Base-by-base conservation (phyloP, 2,888 invertebrate species). In the Scaptomyza reducta region DNA sequence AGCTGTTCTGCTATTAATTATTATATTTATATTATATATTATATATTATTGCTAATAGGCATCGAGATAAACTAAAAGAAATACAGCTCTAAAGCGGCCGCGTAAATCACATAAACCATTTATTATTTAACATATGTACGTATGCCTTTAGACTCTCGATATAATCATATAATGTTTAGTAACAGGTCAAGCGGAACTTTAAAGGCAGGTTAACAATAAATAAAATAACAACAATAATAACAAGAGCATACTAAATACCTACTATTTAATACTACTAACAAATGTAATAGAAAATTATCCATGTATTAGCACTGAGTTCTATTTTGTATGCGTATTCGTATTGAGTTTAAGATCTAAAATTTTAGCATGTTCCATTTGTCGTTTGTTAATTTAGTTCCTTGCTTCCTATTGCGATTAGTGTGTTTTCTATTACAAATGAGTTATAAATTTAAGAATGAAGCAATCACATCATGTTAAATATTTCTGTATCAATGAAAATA, bases 221-320 rank as follows among this genome's bases (percentile, higher is more conserved):
- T 75, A 76, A 66, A 68, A 45, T 81, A 64, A 64, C 57, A 81
- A 54, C 63, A 73, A 59, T 63, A 73, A 59, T 76, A 73, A 73
- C 53, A 66, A 59, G 46, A 56, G 57, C 59, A 79, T 75, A 62
- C 64, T 67, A 69, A 44, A 71, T 55, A 59, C 50, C 53, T 63
- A 76, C 69, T 87, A 85, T 62, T 71, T 50, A 63, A 55, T 61
- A 74, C 22, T 72, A 68, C 56, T 65, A 77, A 72, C 59, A 18
- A 60, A 64, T 59, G 56, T 46, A 54, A 56, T 55, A 59, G 31
- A 57, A 50, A 62, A 47, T 60, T 60, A 51, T 66, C 61, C 62
- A 65, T 64, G 67, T 81, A 81, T 79, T 81, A 79, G 86, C 83
- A 82, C 83, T 87, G 82, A 81, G 85, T 87, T 82, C 59, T 72